phyloP scores from a whole-genome alignment of 2,797 vertebrate species.

The Anguilla obscura region DNA sequence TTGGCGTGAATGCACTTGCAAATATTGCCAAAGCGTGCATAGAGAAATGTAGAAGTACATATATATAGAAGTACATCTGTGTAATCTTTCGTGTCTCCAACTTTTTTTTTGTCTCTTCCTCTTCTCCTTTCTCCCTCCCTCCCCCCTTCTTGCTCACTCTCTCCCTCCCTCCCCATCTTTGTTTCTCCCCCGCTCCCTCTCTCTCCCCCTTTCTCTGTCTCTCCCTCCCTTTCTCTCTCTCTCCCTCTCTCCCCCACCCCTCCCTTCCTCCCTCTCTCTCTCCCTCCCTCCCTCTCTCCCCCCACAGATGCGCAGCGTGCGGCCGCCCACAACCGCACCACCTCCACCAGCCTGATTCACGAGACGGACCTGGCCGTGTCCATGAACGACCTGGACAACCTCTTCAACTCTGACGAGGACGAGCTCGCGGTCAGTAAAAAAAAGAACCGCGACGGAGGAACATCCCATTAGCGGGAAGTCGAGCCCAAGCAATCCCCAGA shows the following conservation, averaged over 20 bases:
- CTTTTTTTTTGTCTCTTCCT: not conserved
- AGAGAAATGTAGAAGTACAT: no score
- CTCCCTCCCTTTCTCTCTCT: not conserved
- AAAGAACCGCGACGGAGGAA: constrained; percentile 8
- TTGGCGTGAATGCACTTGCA: not conserved
- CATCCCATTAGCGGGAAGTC: constrained; percentile 43
- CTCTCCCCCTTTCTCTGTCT: not conserved
- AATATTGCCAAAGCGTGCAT: no score
- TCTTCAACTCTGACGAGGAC: constrained; percentile 99
- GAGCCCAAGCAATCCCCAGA: constrained; percentile 25
- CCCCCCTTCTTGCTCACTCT: not conserved
- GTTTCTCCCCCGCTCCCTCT: not conserved
- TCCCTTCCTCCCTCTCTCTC: constrained; percentile 6
- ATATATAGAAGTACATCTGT: no score
- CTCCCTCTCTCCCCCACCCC: not conserved
- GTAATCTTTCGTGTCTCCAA: not conserved
- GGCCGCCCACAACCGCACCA: constrained; percentile 83
- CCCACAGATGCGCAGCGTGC: constrained; percentile 81
- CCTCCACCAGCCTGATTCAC: constrained; percentile 92
- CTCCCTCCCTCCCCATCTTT: no score
- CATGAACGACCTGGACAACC: constrained; percentile 97
- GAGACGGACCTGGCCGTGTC: constrained; percentile 95
- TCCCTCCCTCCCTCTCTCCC: not conserved
- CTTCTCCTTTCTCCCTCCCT: no score
- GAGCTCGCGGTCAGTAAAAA: constrained; percentile 85